These are phyloP conservation scores for Parauchenoglanis ngamensis DNA, from an alignment of 2,797 vertebrate genomes.

Conservation along the genomic window DNA sequence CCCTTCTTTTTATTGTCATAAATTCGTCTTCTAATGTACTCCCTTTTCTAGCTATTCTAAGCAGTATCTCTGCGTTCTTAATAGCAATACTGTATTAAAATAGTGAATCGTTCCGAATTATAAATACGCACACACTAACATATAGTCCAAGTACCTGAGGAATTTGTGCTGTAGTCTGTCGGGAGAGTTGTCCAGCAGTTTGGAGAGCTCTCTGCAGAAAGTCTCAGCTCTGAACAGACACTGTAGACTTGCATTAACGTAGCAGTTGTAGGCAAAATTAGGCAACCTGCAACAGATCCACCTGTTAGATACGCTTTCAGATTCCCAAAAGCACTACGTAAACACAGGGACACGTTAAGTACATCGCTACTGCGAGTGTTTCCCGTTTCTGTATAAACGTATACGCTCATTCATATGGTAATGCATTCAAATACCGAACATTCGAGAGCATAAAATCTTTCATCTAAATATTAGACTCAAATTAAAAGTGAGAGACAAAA, in stretches of 20 bases:
- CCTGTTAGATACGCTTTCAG: not conserved
- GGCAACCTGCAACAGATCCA: conserved; percentile 11
- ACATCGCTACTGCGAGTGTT: too few relatives aligned
- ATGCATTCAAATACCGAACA: too few relatives aligned
- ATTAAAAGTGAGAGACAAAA: not conserved
- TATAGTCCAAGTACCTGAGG: not conserved
- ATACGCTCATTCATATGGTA: too few relatives aligned
- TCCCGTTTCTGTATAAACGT: too few relatives aligned
- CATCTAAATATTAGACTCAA: not conserved
- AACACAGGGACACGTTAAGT: too few relatives aligned
- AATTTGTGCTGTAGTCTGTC: not conserved
- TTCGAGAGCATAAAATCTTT: not conserved
- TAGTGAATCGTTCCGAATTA: not conserved
- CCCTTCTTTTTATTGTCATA: too few relatives aligned
- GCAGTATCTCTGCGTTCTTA: not conserved
- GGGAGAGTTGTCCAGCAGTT: not conserved
- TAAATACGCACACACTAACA: not conserved
- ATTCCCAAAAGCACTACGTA: not conserved
- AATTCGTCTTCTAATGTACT: not conserved
- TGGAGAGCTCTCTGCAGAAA: not conserved
- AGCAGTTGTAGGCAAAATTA: conserved; percentile 12
- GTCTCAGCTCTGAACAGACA: not conserved
- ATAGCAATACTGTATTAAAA: not conserved
- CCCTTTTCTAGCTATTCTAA: not conserved
- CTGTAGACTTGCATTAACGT: conserved; percentile 17